phyloP scores from a whole-genome alignment of 2,797 vertebrate genomes.

The Lophius americanus region DNA sequence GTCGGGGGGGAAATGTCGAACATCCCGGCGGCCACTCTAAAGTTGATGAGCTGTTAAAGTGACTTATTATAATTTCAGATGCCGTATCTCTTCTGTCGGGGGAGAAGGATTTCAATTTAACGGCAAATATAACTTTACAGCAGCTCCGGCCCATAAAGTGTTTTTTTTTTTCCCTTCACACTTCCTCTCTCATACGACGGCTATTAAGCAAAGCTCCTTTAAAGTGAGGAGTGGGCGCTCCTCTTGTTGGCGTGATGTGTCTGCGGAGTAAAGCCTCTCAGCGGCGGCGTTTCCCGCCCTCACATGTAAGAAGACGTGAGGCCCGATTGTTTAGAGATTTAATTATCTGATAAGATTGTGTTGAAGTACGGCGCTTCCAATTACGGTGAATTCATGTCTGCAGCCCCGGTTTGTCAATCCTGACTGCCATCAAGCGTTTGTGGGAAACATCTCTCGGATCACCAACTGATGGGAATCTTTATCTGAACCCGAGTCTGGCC shows the following conservation, averaged over 20 bases:
- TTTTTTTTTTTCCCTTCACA: slow-evolving; percentile 37
- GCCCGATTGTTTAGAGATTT: slow-evolving; percentile 79
- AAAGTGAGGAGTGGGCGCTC: slow-evolving; percentile 61
- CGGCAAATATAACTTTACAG: slow-evolving; percentile 72
- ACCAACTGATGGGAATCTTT: slow-evolving; percentile 58
- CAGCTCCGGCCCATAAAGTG: slow-evolving; percentile 56
- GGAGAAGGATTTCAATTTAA: slow-evolving; percentile 78
- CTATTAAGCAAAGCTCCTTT: slow-evolving; percentile 51
- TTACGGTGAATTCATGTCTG: slow-evolving; percentile 57
- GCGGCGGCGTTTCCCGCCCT: slow-evolving; percentile 64
- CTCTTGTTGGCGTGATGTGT: slow-evolving; percentile 43
- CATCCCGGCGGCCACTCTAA: slow-evolving; percentile 47
- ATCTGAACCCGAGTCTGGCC: slow-evolving; percentile 26
- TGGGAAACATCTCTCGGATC: slow-evolving; percentile 52
- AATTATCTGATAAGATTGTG: slow-evolving; percentile 85
- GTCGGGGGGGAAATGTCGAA: slow-evolving; percentile 42
- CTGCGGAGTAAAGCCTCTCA: slow-evolving; percentile 58
- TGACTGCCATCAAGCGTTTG: slow-evolving; percentile 35
- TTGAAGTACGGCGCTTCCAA: slow-evolving; percentile 61
- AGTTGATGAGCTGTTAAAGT: slow-evolving; percentile 78
- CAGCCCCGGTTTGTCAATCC: slow-evolving; percentile 47
- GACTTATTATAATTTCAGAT: slow-evolving; percentile 76
- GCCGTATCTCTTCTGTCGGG: slow-evolving; percentile 72
- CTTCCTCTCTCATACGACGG: slow-evolving; percentile 58
- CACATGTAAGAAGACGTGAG: slow-evolving; percentile 68